Percentiles rank a stretch among this genome's conserved stretches.
Conservation (phyloP, 1,140 invertebrate genomes). For the Medauroidea extradentata region DNA sequence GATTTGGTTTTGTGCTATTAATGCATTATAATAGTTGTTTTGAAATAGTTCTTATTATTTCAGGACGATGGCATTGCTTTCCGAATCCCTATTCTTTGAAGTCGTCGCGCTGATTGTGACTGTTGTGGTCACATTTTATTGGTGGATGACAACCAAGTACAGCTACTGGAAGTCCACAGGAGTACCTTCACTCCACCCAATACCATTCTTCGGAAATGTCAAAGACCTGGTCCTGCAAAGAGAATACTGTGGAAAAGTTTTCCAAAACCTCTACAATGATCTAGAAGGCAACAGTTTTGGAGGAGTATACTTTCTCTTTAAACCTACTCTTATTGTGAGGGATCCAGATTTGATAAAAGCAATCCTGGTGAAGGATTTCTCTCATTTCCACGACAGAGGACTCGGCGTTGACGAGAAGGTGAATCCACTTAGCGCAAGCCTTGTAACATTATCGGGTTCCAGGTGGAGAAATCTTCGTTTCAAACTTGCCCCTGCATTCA, state of each 20-base stretch:
- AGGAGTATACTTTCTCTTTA: constrained; percentile 21
- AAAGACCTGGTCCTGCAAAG: constrained; percentile 19
- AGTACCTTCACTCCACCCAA: constrained; percentile 42
- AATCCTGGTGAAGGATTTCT: constrained; percentile 53
- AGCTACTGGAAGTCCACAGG: constrained; percentile 44
- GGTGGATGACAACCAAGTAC: constrained; percentile 43
- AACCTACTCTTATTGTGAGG: constrained; percentile 47
- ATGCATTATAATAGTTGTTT: too few species aligned
- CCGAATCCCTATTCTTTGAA: too few species aligned
- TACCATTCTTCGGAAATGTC: constrained; percentile 44
- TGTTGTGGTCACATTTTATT: constrained; percentile 25
- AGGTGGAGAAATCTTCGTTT: constrained; percentile 51
- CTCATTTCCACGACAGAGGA: constrained; percentile 45
- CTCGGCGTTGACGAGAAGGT: background rate
- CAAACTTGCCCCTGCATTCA: constrained; percentile 53
- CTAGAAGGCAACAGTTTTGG: constrained; percentile 13
- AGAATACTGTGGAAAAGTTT: background rate
- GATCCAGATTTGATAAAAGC: constrained; percentile 51
- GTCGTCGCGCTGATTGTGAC: too few species aligned
- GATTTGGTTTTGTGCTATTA: too few species aligned
- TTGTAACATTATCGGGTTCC: constrained; percentile 48
- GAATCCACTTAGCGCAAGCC: constrained; percentile 49
- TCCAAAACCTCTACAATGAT: constrained; percentile 27
- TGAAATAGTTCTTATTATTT: too few species aligned
- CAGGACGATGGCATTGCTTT: too few species aligned